Conservation (phyloP, 2,888 invertebrate species). For the Drosophila niveifrons region DNA sequence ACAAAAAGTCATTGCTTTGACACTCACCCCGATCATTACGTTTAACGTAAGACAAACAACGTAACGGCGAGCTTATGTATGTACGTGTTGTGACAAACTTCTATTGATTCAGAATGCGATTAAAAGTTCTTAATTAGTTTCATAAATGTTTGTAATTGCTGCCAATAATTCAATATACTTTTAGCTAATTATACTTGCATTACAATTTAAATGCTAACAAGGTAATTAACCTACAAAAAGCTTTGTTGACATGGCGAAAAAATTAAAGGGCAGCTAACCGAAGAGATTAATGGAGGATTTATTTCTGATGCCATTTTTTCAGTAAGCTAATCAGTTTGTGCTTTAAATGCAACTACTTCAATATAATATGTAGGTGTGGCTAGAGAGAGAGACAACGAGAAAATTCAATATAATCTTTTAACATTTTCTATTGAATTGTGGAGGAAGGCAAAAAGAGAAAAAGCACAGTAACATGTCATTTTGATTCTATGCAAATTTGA, state of each 20-base stretch:
- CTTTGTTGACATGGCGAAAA: too few relatives aligned
- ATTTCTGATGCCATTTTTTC: background rate
- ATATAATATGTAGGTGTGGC: background rate
- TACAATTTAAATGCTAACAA: background rate
- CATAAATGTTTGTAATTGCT: too few relatives aligned
- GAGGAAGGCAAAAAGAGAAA: conserved; percentile 1
- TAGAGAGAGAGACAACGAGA: conserved; percentile 19
- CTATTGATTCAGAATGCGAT: background rate
- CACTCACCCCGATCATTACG: conserved; percentile 1
- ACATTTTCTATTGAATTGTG: conserved; percentile 24
- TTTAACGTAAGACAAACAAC: conserved; percentile 2
- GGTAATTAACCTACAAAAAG: background rate
- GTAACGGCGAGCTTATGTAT: background rate
- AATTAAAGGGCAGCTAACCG: background rate
- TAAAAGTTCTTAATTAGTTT: too few relatives aligned
- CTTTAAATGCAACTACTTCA: background rate
- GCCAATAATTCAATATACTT: background rate
- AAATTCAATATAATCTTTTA: conserved; percentile 47
- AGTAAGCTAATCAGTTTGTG: conserved; percentile 23
- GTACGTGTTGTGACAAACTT: background rate
- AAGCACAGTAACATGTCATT: conserved; percentile 36
- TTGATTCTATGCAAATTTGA: conserved; percentile 54
- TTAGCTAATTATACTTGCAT: background rate
- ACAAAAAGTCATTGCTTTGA: conserved; percentile 11
- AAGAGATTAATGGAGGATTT: background rate